These are phyloP conservation scores for Brachionus manjavacas DNA, from an alignment of 1,140 invertebrate genomes.

Conservation along the genomic window DNA sequence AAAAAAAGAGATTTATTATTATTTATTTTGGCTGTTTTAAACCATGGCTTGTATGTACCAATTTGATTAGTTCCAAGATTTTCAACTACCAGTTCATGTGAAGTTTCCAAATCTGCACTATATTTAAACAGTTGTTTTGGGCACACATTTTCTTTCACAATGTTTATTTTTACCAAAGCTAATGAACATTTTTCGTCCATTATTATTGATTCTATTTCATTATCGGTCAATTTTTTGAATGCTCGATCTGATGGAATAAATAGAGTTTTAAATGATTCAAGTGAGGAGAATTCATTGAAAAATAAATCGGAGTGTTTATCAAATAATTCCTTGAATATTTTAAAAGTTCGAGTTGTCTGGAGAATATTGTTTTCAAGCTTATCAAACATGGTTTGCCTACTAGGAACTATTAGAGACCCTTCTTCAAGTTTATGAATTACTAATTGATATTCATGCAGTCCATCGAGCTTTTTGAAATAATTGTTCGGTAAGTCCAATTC, in stretches of 20 bases:
- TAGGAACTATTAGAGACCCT: neutral
- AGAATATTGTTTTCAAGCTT: neutral
- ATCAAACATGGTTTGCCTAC: neutral
- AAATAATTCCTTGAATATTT: neutral
- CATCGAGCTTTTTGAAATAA: neutral
- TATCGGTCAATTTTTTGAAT: neutral
- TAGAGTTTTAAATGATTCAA: neutral
- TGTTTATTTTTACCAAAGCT: neutral
- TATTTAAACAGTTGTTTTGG: neutral
- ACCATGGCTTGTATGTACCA: neutral
- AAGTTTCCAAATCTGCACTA: neutral
- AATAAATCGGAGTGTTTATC: neutral
- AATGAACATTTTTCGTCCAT: neutral
- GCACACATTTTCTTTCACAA: neutral
- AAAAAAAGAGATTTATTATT: neutral
- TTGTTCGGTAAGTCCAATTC: neutral
- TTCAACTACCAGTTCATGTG: neutral
- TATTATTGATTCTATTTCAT: neutral
- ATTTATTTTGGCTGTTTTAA: neutral
- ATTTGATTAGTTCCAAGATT: neutral
- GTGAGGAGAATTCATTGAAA: neutral
- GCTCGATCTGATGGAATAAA: slow-evolving; percentile 8
- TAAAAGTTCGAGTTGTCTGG: neutral
- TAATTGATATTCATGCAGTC: neutral
- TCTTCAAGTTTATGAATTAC: neutral